Conservation (phyloP, 2,797 vertebrate species). For the Balearica regulorum region DNA sequence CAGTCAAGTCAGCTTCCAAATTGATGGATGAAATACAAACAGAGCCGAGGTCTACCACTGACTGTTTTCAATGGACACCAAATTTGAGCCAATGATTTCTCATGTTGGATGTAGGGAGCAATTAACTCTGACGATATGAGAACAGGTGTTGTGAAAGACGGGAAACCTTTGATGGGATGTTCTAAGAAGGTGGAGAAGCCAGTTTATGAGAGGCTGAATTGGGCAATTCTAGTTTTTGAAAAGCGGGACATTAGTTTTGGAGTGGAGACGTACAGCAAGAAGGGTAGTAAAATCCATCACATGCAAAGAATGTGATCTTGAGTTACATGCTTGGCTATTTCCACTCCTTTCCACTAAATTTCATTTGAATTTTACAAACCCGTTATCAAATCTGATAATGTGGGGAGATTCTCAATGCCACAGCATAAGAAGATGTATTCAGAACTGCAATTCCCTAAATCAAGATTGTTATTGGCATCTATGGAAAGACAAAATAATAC, state of each 20-base stretch:
- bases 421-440: not conserved
- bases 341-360: not conserved
- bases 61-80: not conserved
- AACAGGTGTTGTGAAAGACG: not conserved
- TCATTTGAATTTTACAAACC: not conserved
- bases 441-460: not conserved
- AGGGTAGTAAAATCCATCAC: not conserved
- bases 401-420: not conserved
- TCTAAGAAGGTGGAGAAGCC: not conserved
- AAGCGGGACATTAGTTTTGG: not conserved
- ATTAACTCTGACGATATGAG: not conserved
- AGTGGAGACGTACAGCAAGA: not conserved
- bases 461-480: not conserved
- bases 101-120: not conserved
- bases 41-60: not conserved
- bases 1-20: not conserved
- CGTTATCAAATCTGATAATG: not conserved
- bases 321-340: not conserved
- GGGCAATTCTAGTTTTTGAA: not conserved
- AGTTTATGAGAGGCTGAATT: not conserved
- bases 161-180: not conserved
- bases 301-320: not conserved
- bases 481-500: not conserved
- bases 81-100: not conserved
- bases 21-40: not conserved